These are phyloP conservation scores for Bujurquina vittata DNA, from an alignment of 2,113 vertebrate genomes.

Conservation along the genomic window DNA sequence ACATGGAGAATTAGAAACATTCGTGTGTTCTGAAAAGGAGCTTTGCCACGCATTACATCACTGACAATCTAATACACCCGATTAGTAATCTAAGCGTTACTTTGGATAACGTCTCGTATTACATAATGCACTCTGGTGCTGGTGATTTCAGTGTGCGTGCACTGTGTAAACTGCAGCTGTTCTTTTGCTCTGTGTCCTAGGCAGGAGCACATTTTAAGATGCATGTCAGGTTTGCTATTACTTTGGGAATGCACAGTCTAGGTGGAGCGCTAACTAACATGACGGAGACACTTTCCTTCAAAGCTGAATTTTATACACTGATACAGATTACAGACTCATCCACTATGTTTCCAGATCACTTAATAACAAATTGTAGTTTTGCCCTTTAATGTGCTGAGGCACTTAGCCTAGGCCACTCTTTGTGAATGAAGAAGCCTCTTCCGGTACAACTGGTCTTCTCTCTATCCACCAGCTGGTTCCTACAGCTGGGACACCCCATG, in stretches of 20 bases:
- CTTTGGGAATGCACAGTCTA: constrained; percentile 13
- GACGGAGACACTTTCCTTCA: neutral
- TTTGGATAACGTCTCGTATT: constrained; percentile 65
- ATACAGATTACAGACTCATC: neutral
- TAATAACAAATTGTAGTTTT: constrained; percentile 1
- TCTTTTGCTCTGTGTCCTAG: constrained; percentile 23
- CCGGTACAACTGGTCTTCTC: constrained; percentile 57
- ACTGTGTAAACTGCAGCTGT: constrained; percentile 55
- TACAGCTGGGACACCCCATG: constrained; percentile 78
- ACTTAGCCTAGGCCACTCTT: constrained; percentile 41
- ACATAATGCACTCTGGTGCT: constrained; percentile 63
- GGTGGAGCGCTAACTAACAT: constrained; percentile 9
- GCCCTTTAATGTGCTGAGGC: constrained; percentile 36
- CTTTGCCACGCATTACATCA: constrained; percentile 59
- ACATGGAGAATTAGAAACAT: constrained; percentile 49
- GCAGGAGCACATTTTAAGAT: constrained; percentile 88
- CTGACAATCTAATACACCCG: constrained; percentile 50
- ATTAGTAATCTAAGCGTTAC: constrained; percentile 67
- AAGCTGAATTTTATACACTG: neutral
- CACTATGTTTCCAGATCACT: constrained; percentile 11
- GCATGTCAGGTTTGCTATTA: constrained; percentile 70
- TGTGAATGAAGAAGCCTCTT: constrained; percentile 68
- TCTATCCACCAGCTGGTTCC: constrained; percentile 75
- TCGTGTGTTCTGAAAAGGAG: constrained; percentile 46
- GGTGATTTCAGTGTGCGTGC: constrained; percentile 46